Evolutionary conservation across 2,797 vertebrate species (phyloP), one percentile per base, ranked within the genome.

Genomic region (Platyrinchus mystaceus): DNA sequence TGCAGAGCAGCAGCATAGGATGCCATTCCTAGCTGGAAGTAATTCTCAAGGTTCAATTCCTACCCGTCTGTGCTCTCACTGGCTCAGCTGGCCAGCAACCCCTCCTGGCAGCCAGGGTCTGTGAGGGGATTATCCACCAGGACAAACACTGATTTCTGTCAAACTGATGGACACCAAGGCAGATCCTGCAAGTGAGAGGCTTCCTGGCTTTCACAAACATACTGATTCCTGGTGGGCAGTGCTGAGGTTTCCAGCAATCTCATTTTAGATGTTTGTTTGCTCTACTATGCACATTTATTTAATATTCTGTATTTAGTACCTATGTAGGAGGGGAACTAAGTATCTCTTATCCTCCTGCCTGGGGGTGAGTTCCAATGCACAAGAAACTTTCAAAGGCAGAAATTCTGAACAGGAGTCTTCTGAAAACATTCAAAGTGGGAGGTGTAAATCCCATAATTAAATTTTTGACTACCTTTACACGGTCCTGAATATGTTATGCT

Each of bases 21-120:
- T 1, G 5, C 26, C 49, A 52, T 81, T 52, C 36, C 55, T 53
- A 1, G 6, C 75, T 74, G 75, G 47, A 50, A 47, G 41, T 44
- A 67, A 77, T 62, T 49, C 83, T 78, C 23, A 19, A n/a, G 63
- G 78, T 18, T 22, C 6, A 13, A 76, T 34, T 69, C 46, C 60
- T 27, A 2, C 9, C 63, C 9, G 37, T 36, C 77, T 62, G 60
- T 6, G 22, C 62, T 78, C 66, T 27, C 9, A 5, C 41, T n/a
- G 60, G 75, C 71, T 77, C 88, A 80, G 79, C 84, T 78, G 70
- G 47, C 73, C 79, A 64, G 71, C 83, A 67, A 7, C 50, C 28
- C 68, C 59, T 70, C 36, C 39, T 4, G 7, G 58, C 63, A 69
- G 59, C 74, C 0, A 0, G 19, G 8, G 11, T 11, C 88, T 53